A percentile compares a stretch with the other conserved stretches of the same genome.
Evolutionary conservation across 2,888 invertebrate genomes (phyloP).

Genomic region (Rhyacophila evoluta): DNA sequence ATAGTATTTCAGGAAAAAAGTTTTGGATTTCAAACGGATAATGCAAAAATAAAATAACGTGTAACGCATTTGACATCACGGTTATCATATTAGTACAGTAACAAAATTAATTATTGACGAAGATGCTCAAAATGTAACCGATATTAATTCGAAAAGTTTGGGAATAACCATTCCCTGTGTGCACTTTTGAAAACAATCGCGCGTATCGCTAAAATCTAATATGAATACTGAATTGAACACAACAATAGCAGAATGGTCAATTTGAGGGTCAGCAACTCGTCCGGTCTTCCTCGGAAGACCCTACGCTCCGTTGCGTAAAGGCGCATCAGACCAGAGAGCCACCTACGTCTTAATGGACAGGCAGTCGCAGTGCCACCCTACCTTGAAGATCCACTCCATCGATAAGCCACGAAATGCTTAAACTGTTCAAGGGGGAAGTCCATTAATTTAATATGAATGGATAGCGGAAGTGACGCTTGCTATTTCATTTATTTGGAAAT

Average conservation of each 20-base stretch:
- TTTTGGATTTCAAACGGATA: too few relatives aligned
- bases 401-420: conserved; percentile 6
- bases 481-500: background rate
- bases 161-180: too few relatives aligned
- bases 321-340: conserved; percentile 10
- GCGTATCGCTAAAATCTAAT: background rate
- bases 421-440: background rate
- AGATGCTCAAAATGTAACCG: too few relatives aligned
- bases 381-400: background rate
- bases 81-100: too few relatives aligned
- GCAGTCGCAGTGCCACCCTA: background rate
- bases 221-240: background rate
- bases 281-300: background rate
- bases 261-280: background rate
- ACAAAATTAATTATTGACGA: too few relatives aligned
- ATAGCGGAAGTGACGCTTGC: conserved; percentile 11
- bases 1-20: too few relatives aligned
- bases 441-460: conserved; percentile 9
- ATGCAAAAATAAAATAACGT: too few relatives aligned
- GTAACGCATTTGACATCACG: too few relatives aligned
- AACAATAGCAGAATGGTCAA: background rate
- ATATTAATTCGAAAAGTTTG: too few relatives aligned
- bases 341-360: background rate
- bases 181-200: too few relatives aligned
- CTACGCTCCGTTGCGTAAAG: background rate